Percentiles rank a stretch among this genome's conserved stretches.
phyloP scores from a whole-genome alignment of 1,140 invertebrate species.

The Polypedilum vanderplanki region DNA sequence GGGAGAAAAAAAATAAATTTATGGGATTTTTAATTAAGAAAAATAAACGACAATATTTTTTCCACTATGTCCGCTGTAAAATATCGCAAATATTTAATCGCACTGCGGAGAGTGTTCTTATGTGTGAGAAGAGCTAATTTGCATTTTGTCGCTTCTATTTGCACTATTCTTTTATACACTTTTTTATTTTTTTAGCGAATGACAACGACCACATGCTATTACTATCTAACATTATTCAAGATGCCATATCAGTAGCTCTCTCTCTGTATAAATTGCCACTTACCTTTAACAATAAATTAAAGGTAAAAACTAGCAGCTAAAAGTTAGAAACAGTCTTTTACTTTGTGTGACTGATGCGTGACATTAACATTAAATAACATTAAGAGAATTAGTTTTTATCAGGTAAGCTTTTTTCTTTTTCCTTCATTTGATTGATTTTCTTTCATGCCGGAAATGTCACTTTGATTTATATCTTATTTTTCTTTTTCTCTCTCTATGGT shows the following conservation, averaged over 20 bases:
- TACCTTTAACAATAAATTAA: not conserved
- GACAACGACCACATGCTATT: not conserved
- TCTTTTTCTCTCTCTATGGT: not conserved
- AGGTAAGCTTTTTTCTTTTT: not conserved
- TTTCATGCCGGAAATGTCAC: conserved; percentile 14
- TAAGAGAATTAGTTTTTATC: not conserved
- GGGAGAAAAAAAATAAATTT: not conserved
- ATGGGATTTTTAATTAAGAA: not conserved
- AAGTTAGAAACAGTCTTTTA: not conserved
- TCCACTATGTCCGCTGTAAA: too few relatives aligned
- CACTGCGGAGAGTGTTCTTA: too few relatives aligned
- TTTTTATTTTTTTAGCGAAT: too few relatives aligned
- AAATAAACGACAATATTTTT: not conserved
- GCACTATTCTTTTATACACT: too few relatives aligned
- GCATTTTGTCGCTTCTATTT: too few relatives aligned
- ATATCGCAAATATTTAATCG: too few relatives aligned
- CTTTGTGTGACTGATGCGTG: not conserved
- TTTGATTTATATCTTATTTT: conserved; percentile 20
- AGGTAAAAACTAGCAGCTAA: not conserved
- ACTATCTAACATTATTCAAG: not conserved
- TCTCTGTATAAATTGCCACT: not conserved
- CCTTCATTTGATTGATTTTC: not conserved
- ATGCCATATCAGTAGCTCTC: not conserved
- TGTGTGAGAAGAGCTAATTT: too few relatives aligned
- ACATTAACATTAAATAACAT: not conserved